phyloP scores from a whole-genome alignment of 2,888 invertebrate genomes.

The Plusia festucae region DNA sequence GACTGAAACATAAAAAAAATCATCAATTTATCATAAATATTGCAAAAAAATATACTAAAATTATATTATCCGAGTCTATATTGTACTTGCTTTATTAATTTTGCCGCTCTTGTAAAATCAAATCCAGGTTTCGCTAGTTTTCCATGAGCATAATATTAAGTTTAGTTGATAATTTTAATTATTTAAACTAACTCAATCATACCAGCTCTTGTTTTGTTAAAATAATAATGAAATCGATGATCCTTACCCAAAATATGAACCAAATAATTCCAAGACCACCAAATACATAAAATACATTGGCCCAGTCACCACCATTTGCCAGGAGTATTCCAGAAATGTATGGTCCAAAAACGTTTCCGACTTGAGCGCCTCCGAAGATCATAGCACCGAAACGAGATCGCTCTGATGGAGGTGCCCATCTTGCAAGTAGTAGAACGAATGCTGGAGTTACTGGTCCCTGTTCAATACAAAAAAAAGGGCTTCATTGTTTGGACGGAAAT shows the following conservation, averaged over 20 bases:
- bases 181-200: too few species aligned
- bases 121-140: too few species aligned
- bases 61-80: too few species aligned
- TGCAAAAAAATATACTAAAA: too few species aligned
- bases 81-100: too few species aligned
- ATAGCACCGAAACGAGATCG: slow-evolving; percentile 89
- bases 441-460: slow-evolving; percentile 90
- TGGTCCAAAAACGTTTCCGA: slow-evolving; percentile 88
- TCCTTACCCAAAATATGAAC: slow-evolving; percentile 85
- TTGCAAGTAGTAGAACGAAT: slow-evolving; percentile 89
- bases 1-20: slow-evolving; percentile 67
- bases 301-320: slow-evolving; percentile 86
- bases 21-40: too few species aligned
- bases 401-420: slow-evolving; percentile 90
- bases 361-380: slow-evolving; percentile 89
- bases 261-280: slow-evolving; percentile 87
- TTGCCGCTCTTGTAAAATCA: too few species aligned
- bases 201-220: too few species aligned
- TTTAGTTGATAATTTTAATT: too few species aligned
- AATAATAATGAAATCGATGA: not conserved
- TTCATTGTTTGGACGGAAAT: not conserved
- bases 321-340: slow-evolving; percentile 84
- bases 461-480: not conserved
- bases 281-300: slow-evolving; percentile 89
- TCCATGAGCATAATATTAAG: too few species aligned